phyloP scores from a whole-genome alignment of 2,113 vertebrate species.

The Odocoileus hemionus region DNA sequence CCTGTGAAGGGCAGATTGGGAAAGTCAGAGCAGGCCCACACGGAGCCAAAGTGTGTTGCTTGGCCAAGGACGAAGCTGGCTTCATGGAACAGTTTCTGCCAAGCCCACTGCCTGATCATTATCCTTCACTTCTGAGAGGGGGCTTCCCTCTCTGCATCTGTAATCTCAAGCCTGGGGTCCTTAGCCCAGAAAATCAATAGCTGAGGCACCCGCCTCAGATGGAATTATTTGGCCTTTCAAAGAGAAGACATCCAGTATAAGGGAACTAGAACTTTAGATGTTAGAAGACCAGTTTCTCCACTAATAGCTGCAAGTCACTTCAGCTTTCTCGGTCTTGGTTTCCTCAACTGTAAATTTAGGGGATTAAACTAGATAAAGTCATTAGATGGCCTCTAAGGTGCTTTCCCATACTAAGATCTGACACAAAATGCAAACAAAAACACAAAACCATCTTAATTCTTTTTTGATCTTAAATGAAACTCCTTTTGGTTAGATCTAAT shows the following conservation, averaged over 20 bases:
- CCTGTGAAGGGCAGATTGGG: conserved; percentile 76
- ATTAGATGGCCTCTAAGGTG: background rate
- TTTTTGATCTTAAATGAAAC: background rate
- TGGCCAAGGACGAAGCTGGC: background rate
- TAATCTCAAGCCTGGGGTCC: background rate
- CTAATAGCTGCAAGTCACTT: background rate
- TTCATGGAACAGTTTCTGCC: background rate
- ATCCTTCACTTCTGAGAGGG: background rate
- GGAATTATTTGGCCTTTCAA: background rate
- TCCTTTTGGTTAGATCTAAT: background rate
- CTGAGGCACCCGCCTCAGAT: background rate
- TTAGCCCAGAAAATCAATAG: background rate
- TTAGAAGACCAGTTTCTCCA: background rate
- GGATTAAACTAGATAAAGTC: background rate
- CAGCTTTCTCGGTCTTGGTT: background rate
- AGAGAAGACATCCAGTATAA: background rate
- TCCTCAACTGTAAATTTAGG: background rate
- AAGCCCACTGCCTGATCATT: background rate
- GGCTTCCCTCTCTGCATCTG: background rate
- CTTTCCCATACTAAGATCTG: background rate
- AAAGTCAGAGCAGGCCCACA: background rate
- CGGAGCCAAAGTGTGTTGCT: background rate
- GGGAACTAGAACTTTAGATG: background rate
- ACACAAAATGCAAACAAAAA: background rate
- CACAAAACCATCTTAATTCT: background rate